Evolutionary conservation across 2,797 vertebrate genomes (phyloP).

Genomic region (Varecia variegata): DNA sequence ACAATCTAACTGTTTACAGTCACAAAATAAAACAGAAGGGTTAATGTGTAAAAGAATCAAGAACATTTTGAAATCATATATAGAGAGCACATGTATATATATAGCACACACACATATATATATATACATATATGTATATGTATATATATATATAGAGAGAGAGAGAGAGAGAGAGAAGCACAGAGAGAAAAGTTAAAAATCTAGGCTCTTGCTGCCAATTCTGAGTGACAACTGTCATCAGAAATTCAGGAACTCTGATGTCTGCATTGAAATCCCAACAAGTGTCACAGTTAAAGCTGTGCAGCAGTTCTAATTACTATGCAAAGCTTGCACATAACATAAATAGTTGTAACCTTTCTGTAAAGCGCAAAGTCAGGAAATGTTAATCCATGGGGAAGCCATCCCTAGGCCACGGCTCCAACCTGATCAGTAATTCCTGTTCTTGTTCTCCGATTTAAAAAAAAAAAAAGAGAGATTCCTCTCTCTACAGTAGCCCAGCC

Average conservation of each 20-base stretch:
- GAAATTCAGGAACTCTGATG: conserved; percentile 80
- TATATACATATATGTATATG: neutral
- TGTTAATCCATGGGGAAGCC: conserved; percentile 82
- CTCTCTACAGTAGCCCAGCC: conserved; percentile 66
- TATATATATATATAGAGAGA: neutral
- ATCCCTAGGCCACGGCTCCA: conserved; percentile 67
- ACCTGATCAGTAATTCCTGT: conserved; percentile 71
- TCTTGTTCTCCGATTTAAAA: conserved; percentile 77
- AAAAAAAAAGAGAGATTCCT: conserved; percentile 27
- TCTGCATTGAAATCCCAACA: conserved; percentile 79
- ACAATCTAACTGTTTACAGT: conserved; percentile 4
- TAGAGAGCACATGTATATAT: neutral
- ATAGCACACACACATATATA: neutral
- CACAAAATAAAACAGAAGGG: conserved; percentile 44
- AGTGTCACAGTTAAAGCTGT: conserved; percentile 71
- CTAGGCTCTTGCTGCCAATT: conserved; percentile 70
- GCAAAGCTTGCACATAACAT: conserved; percentile 77
- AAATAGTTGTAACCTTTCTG: conserved; percentile 84
- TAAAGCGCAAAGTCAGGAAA: conserved; percentile 84
- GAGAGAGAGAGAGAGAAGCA: neutral
- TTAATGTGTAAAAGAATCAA: conserved; percentile 58
- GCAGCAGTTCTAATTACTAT: conserved; percentile 78
- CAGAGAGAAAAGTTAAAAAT: conserved; percentile 41
- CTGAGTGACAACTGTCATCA: conserved; percentile 76
- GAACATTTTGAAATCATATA: neutral